A percentile compares a stretch with the other conserved stretches of the same genome.
Evolutionary conservation across 1,140 invertebrate genomes (phyloP).

Genomic region (Drosophila equinoxialis): DNA sequence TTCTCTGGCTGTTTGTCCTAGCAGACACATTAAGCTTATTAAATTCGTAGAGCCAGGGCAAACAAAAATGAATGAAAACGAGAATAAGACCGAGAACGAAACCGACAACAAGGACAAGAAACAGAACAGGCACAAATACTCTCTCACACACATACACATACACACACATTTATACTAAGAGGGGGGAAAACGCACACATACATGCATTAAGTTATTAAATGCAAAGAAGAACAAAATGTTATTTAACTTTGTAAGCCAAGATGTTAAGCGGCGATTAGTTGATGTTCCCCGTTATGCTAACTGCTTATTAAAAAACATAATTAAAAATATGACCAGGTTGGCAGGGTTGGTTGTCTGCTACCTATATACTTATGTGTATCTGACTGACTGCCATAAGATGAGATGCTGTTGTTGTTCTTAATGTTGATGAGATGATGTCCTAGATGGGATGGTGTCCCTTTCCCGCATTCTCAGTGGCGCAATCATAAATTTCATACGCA

Average conservation of each 20-base stretch:
- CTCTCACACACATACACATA: constrained; percentile 30
- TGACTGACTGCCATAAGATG: background rate
- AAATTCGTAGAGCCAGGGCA: constrained; percentile 57
- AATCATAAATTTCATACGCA: constrained; percentile 71
- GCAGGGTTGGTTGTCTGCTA: background rate
- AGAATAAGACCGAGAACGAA: constrained; percentile 22
- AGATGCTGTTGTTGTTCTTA: background rate
- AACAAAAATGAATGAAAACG: constrained; percentile 22
- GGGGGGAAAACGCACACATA: constrained; percentile 29
- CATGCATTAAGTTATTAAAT: constrained; percentile 77
- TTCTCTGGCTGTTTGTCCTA: constrained; percentile 52
- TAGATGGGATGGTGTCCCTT: background rate
- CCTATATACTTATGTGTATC: background rate
- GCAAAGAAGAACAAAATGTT: constrained; percentile 48
- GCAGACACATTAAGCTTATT: constrained; percentile 77
- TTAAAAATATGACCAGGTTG: constrained; percentile 36
- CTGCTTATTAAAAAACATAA: constrained; percentile 78
- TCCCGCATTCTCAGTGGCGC: constrained; percentile 23
- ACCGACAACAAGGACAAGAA: constrained; percentile 40
- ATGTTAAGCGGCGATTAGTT: constrained; percentile 74
- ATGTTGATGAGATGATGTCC: constrained; percentile 13
- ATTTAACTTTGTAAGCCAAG: constrained; percentile 65
- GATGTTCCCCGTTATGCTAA: constrained; percentile 63
- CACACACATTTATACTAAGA: background rate
- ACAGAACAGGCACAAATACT: constrained; percentile 8